phyloP scores from a whole-genome alignment of 2,797 vertebrate species.

The Eutrigla gurnardus region DNA sequence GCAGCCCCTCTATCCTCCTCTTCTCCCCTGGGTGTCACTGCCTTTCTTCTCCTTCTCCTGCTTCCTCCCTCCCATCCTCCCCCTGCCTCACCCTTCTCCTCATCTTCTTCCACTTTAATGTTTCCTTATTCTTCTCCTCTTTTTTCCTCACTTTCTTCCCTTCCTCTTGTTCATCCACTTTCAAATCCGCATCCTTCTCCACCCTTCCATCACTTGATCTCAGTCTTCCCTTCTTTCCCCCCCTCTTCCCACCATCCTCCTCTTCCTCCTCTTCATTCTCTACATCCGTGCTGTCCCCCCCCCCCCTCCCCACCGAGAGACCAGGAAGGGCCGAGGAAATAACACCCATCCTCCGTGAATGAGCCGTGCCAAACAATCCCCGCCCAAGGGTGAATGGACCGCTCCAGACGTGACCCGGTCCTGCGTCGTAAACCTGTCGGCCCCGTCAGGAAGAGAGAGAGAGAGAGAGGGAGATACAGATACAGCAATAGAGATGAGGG shows the following conservation, averaged over 20 bases:
- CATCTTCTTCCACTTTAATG: slow-evolving; percentile 12
- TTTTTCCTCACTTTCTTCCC: background rate
- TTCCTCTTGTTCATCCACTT: background rate
- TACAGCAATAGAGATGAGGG: slow-evolving; percentile 4
- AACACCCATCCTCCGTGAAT: slow-evolving; percentile 83
- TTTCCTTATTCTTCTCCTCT: slow-evolving; percentile 1
- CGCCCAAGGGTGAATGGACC: slow-evolving; percentile 67
- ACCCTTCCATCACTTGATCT: background rate
- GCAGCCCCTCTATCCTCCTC: slow-evolving; percentile 1
- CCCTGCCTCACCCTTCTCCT: background rate
- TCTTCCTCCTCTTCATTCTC: slow-evolving; percentile 29
- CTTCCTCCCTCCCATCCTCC: background rate
- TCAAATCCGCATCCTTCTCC: background rate
- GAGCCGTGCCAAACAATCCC: slow-evolving; percentile 72
- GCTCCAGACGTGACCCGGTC: slow-evolving; percentile 52
- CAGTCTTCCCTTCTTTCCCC: background rate
- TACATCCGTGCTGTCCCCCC: slow-evolving; percentile 58
- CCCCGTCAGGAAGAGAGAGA: slow-evolving; percentile 43
- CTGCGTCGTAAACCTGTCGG: slow-evolving; percentile 50
- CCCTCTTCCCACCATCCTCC: background rate
- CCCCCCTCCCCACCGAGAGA: slow-evolving; percentile 63
- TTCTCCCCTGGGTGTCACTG: slow-evolving; percentile 23
- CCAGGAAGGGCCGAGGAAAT: slow-evolving; percentile 82
- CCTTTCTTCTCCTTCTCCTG: background rate
- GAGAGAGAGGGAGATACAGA: background rate